A percentile compares a stretch with the other conserved stretches of the same genome.
Evolutionary conservation across 2,113 vertebrate species (phyloP).

Genomic region (Pluvialis apricaria): DNA sequence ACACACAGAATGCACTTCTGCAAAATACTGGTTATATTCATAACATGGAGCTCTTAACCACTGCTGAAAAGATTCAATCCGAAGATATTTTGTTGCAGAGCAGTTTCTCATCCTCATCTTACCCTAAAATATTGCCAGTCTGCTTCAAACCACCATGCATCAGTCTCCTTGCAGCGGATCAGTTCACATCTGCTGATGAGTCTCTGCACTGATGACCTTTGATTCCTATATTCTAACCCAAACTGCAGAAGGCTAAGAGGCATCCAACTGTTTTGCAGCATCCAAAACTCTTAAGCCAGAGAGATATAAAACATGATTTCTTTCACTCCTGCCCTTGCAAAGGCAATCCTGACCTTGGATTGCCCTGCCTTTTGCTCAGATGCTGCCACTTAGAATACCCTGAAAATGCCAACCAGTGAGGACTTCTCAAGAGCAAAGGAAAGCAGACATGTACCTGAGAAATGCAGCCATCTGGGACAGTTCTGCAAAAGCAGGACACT

Average conservation of each 20-base stretch:
- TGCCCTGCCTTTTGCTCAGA: not conserved
- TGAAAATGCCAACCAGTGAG: not conserved
- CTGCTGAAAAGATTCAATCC: too few relatives aligned
- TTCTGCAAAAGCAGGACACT: not conserved
- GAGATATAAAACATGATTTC: not conserved
- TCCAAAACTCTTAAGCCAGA: not conserved
- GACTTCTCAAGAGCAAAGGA: not conserved
- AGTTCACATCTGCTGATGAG: not conserved
- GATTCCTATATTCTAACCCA: not conserved
- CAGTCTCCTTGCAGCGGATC: not conserved
- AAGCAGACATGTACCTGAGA: not conserved
- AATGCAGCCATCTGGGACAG: not conserved
- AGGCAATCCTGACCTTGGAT: not conserved
- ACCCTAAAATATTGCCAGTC: not conserved
- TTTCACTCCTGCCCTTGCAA: not conserved
- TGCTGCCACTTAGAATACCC: not conserved
- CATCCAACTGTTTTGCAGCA: not conserved
- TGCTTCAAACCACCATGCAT: not conserved
- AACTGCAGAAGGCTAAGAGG: not conserved
- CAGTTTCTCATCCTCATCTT: not conserved
- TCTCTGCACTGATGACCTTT: not conserved
- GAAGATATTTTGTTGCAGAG: not conserved
- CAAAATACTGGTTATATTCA: not conserved
- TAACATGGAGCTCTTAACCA: not conserved
- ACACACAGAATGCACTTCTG: not conserved